Conservation (phyloP, 2,113 vertebrate genomes). For the Bambusicola thoracicus region DNA sequence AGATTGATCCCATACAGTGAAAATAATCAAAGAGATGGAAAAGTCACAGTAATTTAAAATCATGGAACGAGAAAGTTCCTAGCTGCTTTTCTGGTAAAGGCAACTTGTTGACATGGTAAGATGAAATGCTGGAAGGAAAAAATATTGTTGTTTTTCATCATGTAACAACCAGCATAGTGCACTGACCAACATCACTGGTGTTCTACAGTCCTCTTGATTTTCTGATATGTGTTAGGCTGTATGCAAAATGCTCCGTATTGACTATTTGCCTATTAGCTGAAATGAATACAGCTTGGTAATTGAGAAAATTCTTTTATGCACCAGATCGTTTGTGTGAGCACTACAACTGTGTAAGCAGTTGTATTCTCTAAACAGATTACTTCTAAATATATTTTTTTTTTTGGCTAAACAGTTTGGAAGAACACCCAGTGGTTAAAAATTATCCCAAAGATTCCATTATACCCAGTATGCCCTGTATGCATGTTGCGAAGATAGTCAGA, state of each 20-base stretch:
- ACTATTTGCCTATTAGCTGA: not conserved
- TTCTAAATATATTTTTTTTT: not conserved
- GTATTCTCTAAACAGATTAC: not conserved
- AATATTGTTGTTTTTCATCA: not conserved
- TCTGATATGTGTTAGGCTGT: not conserved
- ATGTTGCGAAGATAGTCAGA: not conserved
- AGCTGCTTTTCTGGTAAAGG: not conserved
- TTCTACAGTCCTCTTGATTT: not conserved
- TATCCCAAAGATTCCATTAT: not conserved
- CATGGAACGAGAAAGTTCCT: not conserved
- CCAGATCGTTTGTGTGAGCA: not conserved
- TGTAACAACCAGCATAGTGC: not conserved
- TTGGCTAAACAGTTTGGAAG: not conserved
- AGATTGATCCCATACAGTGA: not conserved
- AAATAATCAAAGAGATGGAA: conserved; percentile 8
- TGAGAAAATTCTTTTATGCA: not conserved
- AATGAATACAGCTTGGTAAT: not conserved
- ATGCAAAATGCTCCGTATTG: not conserved
- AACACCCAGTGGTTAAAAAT: not conserved
- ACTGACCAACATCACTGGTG: not conserved
- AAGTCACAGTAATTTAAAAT: not conserved
- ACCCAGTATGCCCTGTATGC: not conserved
- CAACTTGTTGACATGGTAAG: not conserved
- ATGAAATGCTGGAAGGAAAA: not conserved
- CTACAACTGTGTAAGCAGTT: not conserved